Base-by-base conservation (phyloP, 2,113 vertebrate genomes). In the Xiphophorus maculatus region DNA sequence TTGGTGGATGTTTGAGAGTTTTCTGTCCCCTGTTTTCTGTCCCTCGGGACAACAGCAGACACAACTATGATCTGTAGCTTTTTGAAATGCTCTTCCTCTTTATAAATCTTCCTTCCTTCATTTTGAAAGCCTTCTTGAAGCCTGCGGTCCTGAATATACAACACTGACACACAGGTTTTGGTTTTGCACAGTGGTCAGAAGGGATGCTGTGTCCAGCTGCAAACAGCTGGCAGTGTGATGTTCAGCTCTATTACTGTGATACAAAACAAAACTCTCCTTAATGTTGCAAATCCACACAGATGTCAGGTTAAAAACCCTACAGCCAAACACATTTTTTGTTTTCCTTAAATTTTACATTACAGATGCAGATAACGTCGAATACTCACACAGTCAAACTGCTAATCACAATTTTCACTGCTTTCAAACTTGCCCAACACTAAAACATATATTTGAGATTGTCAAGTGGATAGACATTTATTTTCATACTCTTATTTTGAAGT, bases 201-300 rank as follows among this genome's bases (percentile, higher is more conserved):
- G 73, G 35, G 30, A 62, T 32, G 15, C 69, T 67, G 68, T 15
- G 79, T 84, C 63, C 84, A 85, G 75, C 80, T 85, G 85, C 73
- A 83, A 42, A 66, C 11, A 69, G 58, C 73, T 25, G 66, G 8
- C 44, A 28, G 22, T 60, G 33, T 33, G 27, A 40, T n/a, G n/a
- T 65, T 35, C 28, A 29, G 62, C 27, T 66, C n/a, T 14, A 25
- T 22, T 37, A 42, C 0, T 25, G 14, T 25, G 29, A n/a, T 10
- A 75, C 25, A 35, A 37, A 37, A 37, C 27, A 44, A 42, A 40
- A 40, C 33, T 40, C 2, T 13, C 30, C 15, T 3, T 32, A 32
- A 32, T 19, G 29, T 8, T 32, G 29, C 17, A 5, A 58, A 10
- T 48, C 6, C 25, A 58, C 25, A 58, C 22, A 58, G 51, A 17